Percentiles rank a stretch among this genome's conserved stretches.
phyloP scores from a whole-genome alignment of 2,113 vertebrate species.

The Ceyx melanurus region DNA sequence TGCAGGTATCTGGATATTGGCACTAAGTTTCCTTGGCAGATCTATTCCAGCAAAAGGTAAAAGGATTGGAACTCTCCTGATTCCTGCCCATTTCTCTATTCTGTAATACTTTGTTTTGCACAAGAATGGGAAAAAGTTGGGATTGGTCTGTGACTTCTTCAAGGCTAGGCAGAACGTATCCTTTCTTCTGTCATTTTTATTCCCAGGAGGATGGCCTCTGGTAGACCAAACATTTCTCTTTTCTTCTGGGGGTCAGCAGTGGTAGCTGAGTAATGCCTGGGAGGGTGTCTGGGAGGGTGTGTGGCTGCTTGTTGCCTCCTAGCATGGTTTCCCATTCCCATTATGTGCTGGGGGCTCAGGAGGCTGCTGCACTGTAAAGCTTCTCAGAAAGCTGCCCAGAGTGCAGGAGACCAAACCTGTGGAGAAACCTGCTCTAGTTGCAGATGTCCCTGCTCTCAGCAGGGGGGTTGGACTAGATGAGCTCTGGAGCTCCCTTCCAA shows the following conservation, averaged over 20 bases:
- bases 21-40: not conserved
- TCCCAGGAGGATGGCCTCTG: not conserved
- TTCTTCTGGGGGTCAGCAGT: not conserved
- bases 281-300: not conserved
- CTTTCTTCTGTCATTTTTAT: not conserved
- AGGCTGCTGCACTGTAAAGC: not conserved
- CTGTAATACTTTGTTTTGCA: not conserved
- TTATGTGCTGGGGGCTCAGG: not conserved
- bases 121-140: not conserved
- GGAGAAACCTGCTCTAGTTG: too few species aligned
- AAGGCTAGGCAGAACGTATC: not conserved
- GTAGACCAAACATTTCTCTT: not conserved
- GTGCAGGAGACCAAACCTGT: not conserved
- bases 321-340: not conserved
- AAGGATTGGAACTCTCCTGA: not conserved
- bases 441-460: too few species aligned
- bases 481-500: too few species aligned
- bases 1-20: not conserved
- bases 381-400: not conserved
- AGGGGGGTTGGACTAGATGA: too few species aligned
- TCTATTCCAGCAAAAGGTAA: not conserved
- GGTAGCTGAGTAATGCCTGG: not conserved
- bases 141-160: not conserved
- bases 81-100: not conserved
- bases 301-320: not conserved